Conservation (phyloP, 53 echinoderm and acorn worm species). For the Astropecten irregularis region DNA sequence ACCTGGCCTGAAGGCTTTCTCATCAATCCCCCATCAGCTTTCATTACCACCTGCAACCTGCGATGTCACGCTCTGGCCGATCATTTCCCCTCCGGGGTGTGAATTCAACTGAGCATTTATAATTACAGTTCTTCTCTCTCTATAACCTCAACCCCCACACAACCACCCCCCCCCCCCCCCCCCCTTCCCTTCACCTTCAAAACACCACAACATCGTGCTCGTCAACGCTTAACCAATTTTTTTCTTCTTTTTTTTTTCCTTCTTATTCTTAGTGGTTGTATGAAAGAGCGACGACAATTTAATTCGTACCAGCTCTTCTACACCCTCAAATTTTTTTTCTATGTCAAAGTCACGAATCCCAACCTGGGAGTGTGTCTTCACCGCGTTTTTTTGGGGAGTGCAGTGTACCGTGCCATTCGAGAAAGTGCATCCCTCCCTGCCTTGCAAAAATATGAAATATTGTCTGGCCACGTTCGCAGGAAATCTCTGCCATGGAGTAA, state of each 20-base stretch:
- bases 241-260: too few species aligned
- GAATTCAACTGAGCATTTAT: constrained; percentile 49
- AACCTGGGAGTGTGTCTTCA: too few species aligned
- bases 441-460: not conserved
- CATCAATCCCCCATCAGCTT: constrained; percentile 34
- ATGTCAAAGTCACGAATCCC: constrained; percentile 33
- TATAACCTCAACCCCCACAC: too few species aligned
- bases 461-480: constrained; percentile 5
- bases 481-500: not conserved
- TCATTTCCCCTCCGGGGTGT: not conserved
- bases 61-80: constrained; percentile 3
- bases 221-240: not conserved
- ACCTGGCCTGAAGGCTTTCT: not conserved
- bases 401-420: not conserved
- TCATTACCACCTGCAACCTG: constrained; percentile 33
- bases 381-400: not conserved
- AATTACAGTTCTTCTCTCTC: constrained; percentile 23
- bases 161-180: not conserved
- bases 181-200: not conserved
- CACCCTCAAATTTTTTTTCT: not conserved
- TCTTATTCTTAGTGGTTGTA: not conserved
- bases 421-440: constrained; percentile 30
- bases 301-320: constrained; percentile 19
- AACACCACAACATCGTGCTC: not conserved
- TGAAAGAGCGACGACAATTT: constrained; percentile 9